phyloP scores from a whole-genome alignment of 1,140 invertebrate genomes.

The Microplitis demolitor region DNA sequence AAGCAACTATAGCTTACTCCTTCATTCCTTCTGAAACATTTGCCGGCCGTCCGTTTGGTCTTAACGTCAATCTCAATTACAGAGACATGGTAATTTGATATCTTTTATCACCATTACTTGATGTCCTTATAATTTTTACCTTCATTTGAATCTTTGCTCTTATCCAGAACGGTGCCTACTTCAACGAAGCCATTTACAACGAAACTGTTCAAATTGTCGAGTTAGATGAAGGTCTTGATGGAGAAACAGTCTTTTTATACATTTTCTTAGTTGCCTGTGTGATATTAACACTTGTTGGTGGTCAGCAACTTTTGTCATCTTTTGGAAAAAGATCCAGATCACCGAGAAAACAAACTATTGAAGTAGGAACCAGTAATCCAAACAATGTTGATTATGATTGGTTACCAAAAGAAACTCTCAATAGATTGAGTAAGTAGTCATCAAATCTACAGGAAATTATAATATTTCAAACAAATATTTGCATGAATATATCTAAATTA shows the following conservation, averaged over 20 bases:
- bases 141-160: slow-evolving; percentile 12
- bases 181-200: slow-evolving; percentile 94
- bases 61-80: slow-evolving; percentile 93
- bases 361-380: slow-evolving; percentile 84
- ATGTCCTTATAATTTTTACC: too few species aligned
- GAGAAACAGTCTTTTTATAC: slow-evolving; percentile 98
- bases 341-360: slow-evolving; percentile 67
- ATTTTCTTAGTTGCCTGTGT: slow-evolving; percentile 89
- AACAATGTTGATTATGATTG: slow-evolving; percentile 97
- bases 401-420: slow-evolving; percentile 90
- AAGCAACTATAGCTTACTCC: slow-evolving; percentile 94
- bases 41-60: slow-evolving; percentile 92
- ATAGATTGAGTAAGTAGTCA: slow-evolving; percentile 76
- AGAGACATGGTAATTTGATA: slow-evolving; percentile 74
- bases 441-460: not conserved
- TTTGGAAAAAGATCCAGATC: slow-evolving; percentile 69
- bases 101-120: not conserved
- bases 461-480: not conserved
- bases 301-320: slow-evolving; percentile 86
- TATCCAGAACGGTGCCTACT: slow-evolving; percentile 70
- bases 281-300: slow-evolving; percentile 85
- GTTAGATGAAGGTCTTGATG: slow-evolving; percentile 94
- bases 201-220: slow-evolving; percentile 98
- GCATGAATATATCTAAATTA: not conserved
- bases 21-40: slow-evolving; percentile 95